Evolutionary conservation across 23 tunicate genomes (phyloP).

Genomic region (Botrylloides violaceus): DNA sequence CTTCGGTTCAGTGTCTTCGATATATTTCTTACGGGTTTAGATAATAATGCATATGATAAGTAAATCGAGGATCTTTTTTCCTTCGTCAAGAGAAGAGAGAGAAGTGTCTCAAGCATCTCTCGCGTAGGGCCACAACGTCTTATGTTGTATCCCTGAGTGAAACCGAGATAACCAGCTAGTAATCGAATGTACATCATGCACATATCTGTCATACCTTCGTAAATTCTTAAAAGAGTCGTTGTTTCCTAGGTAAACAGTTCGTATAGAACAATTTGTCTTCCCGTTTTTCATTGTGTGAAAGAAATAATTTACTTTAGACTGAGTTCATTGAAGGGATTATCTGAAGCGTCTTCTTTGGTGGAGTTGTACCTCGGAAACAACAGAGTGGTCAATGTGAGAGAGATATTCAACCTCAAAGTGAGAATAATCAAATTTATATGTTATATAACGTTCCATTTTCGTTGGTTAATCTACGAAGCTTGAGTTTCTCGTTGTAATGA

Average conservation of each 20-base stretch:
- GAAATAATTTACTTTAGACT: constrained; percentile 45
- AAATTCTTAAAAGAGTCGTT: constrained; percentile 70
- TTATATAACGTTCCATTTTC: background rate
- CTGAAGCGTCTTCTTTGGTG: constrained; percentile 28
- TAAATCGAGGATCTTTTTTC: no score
- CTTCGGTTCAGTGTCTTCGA: no score
- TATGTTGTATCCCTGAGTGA: no score
- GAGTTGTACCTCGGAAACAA: constrained; percentile 89
- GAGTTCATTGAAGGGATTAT: constrained; percentile 59
- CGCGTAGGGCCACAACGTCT: no score
- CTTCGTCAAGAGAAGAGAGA: no score
- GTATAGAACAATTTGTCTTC: constrained; percentile 28
- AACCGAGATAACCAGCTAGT: no score
- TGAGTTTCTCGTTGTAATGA: no score
- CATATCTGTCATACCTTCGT: constrained; percentile 43
- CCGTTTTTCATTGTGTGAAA: background rate
- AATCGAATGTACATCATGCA: no score
- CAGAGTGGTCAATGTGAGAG: constrained; percentile 50
- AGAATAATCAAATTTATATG: background rate
- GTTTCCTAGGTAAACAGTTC: constrained; percentile 71
- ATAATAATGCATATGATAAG: no score
- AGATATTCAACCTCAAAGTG: constrained; percentile 80
- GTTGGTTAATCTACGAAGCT: no score
- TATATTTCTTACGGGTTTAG: no score
- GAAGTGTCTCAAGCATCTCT: no score